Conservation (phyloP, 2,888 invertebrate genomes). For the Scrobipalpa costella region DNA sequence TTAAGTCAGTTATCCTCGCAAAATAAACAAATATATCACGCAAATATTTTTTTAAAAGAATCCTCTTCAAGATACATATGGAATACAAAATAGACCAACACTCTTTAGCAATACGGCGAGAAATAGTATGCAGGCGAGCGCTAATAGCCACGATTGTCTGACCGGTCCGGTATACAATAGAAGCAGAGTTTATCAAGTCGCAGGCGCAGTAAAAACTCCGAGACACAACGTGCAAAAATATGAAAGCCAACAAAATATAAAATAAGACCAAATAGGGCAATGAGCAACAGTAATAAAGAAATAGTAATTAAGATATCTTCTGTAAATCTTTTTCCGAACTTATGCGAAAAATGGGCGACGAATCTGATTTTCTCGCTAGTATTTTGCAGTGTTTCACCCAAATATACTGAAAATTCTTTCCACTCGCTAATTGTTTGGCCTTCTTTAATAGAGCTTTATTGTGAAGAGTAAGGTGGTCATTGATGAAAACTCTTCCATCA, state of each 20-base stretch:
- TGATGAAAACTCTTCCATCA: neutral
- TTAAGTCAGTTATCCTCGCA: no score
- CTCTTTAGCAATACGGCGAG: no score
- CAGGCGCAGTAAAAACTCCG: no score
- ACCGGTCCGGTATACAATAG: no score
- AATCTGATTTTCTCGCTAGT: neutral
- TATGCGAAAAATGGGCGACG: neutral
- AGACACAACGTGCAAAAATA: neutral
- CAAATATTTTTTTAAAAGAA: no score
- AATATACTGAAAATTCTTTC: neutral
- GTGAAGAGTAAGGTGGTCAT: neutral
- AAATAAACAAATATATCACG: no score
- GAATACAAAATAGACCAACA: no score
- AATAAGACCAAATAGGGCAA: neutral
- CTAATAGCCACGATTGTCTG: no score
- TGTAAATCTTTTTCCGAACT: neutral
- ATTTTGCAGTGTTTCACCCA: conserved; percentile 15
- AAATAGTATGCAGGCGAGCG: no score
- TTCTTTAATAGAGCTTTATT: neutral
- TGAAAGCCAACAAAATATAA: neutral
- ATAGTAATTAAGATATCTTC: neutral
- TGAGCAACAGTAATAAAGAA: no score
- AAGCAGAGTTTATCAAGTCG: no score
- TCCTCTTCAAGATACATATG: no score
- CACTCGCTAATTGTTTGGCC: neutral